Base-by-base conservation (phyloP, 2,888 invertebrate species). In the Saturnia pavonia region DNA sequence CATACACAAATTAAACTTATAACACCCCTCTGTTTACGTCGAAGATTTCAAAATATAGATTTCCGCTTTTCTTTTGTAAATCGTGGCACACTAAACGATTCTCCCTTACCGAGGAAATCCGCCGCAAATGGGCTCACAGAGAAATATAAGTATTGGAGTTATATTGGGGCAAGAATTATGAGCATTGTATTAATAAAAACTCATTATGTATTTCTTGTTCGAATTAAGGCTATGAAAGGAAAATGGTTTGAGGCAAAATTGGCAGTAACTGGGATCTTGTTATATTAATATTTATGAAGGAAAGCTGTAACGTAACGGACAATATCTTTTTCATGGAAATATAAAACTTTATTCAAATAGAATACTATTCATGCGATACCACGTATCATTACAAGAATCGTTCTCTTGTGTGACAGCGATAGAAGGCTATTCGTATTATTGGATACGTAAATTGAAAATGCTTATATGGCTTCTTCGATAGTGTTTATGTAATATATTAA, bases 71-170 rank as follows among this genome's bases (percentile, higher is more conserved):
- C 25, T 70, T 75, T 75, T 75, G 74, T 80, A 73, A 76, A 77
- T 83, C 82, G 72, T 34, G 71, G 80, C 81, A 73, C 67, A 72
- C 73, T 73, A 83, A 84, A 83, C 81, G 82, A 78, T 80, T 80
- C 77, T 74, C 81, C 80, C 80, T 82, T 78, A 77, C 81, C 72
- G 74, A 82, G 83, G 84, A 86, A 86, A 88, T 86, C 83, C 83
- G 79, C 85, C 84, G 78, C 85, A 87, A 89, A 88, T 86, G 86
- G 84, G 81, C 80, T 83, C 81, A 76, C 78, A 77, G 82, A 83
- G 82, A 82, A 87, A 85, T 85, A 84, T 85, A 84, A 85, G 80
- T 80, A 82, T 85, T 78, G 73, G 78, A 82, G 77, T 83, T 80
- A 80, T 67, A 70, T 70, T 70, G 70, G 54, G 42, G 51, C 42